Evolutionary conservation across 2,113 vertebrate species (phyloP), one percentile per base, ranked within the genome.

Genomic region (Rattus rattus): DNA sequence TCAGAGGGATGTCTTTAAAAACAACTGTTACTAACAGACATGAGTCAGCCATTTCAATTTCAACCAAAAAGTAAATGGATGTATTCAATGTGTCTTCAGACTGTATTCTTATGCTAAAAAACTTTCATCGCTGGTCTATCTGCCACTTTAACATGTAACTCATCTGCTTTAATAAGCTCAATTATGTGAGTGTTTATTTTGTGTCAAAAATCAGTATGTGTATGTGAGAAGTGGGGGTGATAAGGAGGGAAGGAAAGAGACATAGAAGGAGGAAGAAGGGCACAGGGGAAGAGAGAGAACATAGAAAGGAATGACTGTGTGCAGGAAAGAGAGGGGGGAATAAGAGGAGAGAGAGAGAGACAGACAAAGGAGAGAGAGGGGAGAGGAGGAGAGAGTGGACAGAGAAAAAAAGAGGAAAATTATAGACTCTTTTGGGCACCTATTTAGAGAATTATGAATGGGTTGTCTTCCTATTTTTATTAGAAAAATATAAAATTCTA

Each of bases 71-170:
- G 26, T 7, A 43, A 92, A 76, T 63, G 43, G 3, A 0, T 6
- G 28, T 5, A 85, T n/a, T 95, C 49, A 85, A 26, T 28, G 47
- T 59, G 5, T 20, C 70, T 91, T 91, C 36, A 36, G 61, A 87
- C 7, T 92, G 5, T 36, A 16, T 80, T 96, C 67, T 90, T 84
- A 80, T 7, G 65, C 8, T 69, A 85, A 91, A 93, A 19, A 54
- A 81, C 19, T 70, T 26, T 90, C 61, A 7, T 69, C 65, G 72
- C 22, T 26, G 7, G 3, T 87, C n/a, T 59, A 85, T 73, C 49
- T 79, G 69, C 47, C 65, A 36, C 88, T 92, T 92, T 89, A 92
- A 17, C 49, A 88, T 80, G 69, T 83, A 87, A 88, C 10, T 83
- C 4, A 7, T 85, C 59, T 85, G 95, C 47, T 86, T 96, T 19